A percentile compares a stretch with the other conserved stretches of the same genome.
These are phyloP conservation scores for Amiota communis DNA, from an alignment of 2,888 invertebrate genomes.

Conservation along the genomic window DNA sequence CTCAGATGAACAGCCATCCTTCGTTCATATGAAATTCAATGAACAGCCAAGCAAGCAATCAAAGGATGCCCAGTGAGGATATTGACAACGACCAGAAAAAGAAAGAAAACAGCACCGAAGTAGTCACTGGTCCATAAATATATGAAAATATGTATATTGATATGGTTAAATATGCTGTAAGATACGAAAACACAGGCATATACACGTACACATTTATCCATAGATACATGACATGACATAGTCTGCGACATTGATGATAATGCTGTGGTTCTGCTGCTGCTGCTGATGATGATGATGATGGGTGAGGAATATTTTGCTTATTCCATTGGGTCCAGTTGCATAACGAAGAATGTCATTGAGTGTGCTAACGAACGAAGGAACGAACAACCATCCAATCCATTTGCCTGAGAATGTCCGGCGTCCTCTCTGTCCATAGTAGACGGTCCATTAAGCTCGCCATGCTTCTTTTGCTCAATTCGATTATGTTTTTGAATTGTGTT, in stretches of 20 bases:
- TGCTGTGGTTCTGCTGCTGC: background rate
- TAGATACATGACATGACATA: background rate
- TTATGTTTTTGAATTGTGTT: slow-evolving; percentile 26
- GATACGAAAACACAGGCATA: slow-evolving; percentile 31
- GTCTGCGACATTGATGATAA: slow-evolving; percentile 26
- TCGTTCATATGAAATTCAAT: background rate
- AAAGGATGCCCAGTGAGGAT: background rate
- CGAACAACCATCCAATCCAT: no score
- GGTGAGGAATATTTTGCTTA: slow-evolving; percentile 51
- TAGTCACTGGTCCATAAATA: slow-evolving; percentile 14
- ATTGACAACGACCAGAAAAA: no score
- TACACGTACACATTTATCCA: background rate
- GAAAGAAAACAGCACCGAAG: background rate
- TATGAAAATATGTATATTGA: slow-evolving; percentile 46
- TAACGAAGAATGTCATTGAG: background rate
- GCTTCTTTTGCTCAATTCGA: slow-evolving; percentile 23
- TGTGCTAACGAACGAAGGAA: background rate
- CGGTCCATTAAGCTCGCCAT: slow-evolving; percentile 25
- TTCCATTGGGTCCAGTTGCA: slow-evolving; percentile 65
- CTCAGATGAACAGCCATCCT: background rate
- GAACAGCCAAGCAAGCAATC: background rate
- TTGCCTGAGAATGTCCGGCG: background rate
- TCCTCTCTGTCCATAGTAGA: slow-evolving; percentile 8
- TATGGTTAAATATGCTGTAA: slow-evolving; percentile 28
- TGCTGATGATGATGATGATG: slow-evolving; percentile 37